A percentile compares a stretch with the other conserved stretches of the same genome.
phyloP scores from a whole-genome alignment of 2,113 vertebrate genomes.

The Potamarius usumacintae region DNA sequence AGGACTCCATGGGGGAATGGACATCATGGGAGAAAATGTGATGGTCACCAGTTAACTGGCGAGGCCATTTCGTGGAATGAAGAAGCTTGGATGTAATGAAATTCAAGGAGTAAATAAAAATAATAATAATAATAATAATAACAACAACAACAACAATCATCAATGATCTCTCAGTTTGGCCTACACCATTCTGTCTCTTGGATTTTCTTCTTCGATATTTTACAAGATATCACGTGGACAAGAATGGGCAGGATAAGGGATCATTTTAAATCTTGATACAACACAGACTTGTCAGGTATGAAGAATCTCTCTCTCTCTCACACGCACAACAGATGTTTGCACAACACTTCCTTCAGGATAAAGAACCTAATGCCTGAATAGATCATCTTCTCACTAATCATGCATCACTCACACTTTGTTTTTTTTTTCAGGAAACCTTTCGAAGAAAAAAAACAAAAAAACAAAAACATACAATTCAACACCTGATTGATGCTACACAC shows the following conservation, averaged over 20 bases:
- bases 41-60: conserved; percentile 28
- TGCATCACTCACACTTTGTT: neutral
- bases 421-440: too few species aligned
- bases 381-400: neutral
- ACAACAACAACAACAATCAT: neutral
- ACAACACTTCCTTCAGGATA: neutral
- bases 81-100: conserved; percentile 14
- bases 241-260: conserved; percentile 27
- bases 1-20: conserved; percentile 1
- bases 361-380: neutral
- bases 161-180: neutral
- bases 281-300: conserved; percentile 47
- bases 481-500: neutral
- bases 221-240: neutral
- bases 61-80: conserved; percentile 21
- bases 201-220: conserved; percentile 9
- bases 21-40: conserved; percentile 12
- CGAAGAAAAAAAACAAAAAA: too few species aligned
- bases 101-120: conserved; percentile 22
- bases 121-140: conserved; percentile 14
- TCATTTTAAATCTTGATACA: conserved; percentile 48
- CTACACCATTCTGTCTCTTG: neutral
- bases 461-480: neutral
- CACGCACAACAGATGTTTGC: neutral
- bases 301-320: neutral